Evolutionary conservation across 2,113 vertebrate species (phyloP), one percentile per base, ranked within the genome.

Genomic region (Trichomycterus rosablanca): DNA sequence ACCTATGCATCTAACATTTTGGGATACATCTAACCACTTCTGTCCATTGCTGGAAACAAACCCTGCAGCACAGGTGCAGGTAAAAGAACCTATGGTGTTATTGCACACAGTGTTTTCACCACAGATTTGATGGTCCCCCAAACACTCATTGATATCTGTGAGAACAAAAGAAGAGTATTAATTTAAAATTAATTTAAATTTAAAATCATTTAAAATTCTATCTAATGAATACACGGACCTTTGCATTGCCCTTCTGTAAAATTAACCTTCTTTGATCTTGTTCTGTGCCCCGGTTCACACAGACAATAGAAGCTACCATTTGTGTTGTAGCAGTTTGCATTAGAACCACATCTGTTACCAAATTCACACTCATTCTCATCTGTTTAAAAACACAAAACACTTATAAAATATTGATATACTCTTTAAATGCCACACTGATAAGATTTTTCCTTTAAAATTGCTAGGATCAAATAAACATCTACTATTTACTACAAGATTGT

Each of bases 71-170:
- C 85, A 87, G 7, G 1, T 39, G 63, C 86, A 88, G 7, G 0
- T 1, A 56, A 83, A 84, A 23, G 10, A 0, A 12, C 71, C 62
- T 1, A 0, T 0, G 0, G 1, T 0, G 61, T 88, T 84, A 0
- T 0, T 0, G 40, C 87, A 87, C 0, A 0, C 0, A 2, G 80
- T 26, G 34, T 80, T 44, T 4, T 4, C 0, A 44, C 78, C 78
- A 67, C 87, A 88, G 14, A 54, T 20, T 22, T 0, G 1, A 1
- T 1, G 0, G 2, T 0, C 0, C 0, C 40, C 7, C 0, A 0
- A 0, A 66, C 85, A 87, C 64, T 87, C 81, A 22, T 58, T 26
- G 0, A 82, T 67, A 45, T 85, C 83, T 88, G 40, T 18, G 11
- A 39, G 3, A 48, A 23, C 19, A 53, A 14, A 28, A 50, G 3